Evolutionary conservation across 2,113 vertebrate genomes (phyloP), one percentile per base, ranked within the genome.

Genomic region (Channa argus): DNA sequence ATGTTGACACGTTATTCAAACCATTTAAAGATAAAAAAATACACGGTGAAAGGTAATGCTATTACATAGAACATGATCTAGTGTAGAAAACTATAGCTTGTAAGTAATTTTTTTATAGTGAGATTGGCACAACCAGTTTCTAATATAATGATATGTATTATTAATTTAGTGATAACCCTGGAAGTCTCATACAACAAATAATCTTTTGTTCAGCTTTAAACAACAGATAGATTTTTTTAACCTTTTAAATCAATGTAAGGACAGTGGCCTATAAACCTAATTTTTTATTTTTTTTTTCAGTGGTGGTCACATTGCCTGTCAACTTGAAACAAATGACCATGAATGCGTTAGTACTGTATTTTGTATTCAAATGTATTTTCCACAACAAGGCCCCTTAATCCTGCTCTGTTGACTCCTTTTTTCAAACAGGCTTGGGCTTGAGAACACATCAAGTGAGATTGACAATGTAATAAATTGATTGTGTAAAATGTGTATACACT

Each of bases 131-230:
- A 59, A 45, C 55, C 4, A 12, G 6, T 55, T 59, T 66, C 47
- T 43, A 14, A 46, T 63, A 9, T 7, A 24, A 24, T 24, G 24
- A 24, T 24, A 24, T 36, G 36, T 11, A 51, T 59, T 49, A 73
- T 46, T 58, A 45, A 59, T 54, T 58, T 38, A 13, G 15, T 5
- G 65, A 15, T 56, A 71, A 77, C 87, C 87, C 89, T 83, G 83
- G 70, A 74, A 55, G 45, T 39, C 14, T 58, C 37, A 15, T 6
- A 8, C 24, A 46, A 49, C 24, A 79, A 36, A 43, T 50, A 7
- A 10, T 4, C 39, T 50, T 12, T 83, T 83, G 49, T 83, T 76
- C 38, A 51, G 7, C 2, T 66, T 74, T 8, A 63, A 68, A 87
- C 38, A 72, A 86, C 67, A 41, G 50, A 0, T 11, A 9, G 11